phyloP scores from a whole-genome alignment of 2,113 vertebrate species.

The Nibea coibor region DNA sequence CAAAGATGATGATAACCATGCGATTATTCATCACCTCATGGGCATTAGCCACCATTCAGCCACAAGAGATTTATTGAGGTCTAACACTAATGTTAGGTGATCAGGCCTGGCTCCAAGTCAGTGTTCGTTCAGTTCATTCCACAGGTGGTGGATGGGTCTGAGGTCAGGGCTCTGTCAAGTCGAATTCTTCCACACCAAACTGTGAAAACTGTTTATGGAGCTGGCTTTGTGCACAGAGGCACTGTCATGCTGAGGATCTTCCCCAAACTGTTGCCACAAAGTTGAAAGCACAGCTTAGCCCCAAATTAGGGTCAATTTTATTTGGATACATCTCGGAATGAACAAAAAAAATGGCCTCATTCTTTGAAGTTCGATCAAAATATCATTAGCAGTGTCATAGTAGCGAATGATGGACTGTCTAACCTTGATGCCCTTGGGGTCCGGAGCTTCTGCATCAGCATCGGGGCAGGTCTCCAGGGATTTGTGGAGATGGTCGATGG shows the following conservation, averaged over 20 bases:
- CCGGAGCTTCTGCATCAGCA: constrained; percentile 78
- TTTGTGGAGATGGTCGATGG: constrained; percentile 90
- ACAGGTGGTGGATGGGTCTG: neutral
- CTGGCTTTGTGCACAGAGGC: neutral
- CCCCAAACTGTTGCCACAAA: too few species aligned
- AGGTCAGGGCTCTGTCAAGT: neutral
- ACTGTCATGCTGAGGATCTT: neutral
- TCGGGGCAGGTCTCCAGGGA: constrained; percentile 90
- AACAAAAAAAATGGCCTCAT: neutral
- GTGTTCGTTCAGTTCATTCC: neutral
- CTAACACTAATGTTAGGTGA: neutral
- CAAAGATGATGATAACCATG: neutral
- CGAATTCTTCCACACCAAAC: neutral
- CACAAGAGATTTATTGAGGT: neutral
- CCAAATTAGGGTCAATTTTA: neutral
- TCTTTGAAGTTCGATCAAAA: neutral
- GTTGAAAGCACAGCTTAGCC: neutral
- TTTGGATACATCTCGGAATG: neutral
- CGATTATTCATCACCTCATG: neutral
- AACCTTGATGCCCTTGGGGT: constrained; percentile 90
- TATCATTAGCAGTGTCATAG: neutral
- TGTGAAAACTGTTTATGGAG: neutral
- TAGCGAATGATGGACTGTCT: neutral
- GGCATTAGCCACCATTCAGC: neutral
- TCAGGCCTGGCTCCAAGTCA: neutral